Base-by-base conservation (phyloP, 1,140 invertebrate genomes). In the Schlechtendalia chinensis region DNA sequence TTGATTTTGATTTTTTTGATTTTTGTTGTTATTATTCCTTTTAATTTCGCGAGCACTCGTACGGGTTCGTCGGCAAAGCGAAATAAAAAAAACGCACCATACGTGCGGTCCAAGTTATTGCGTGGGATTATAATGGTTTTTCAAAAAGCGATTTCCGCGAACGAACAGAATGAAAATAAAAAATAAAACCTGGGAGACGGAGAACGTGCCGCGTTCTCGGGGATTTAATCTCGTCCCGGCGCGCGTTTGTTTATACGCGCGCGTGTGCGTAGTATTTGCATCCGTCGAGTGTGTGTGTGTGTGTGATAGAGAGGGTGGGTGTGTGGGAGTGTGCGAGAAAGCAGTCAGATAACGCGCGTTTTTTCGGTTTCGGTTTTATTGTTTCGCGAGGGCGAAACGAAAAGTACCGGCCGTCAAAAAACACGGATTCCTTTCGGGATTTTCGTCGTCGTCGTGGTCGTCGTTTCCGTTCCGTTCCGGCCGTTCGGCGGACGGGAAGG, bases 81-180 rank as follows among this genome's bases (percentile, higher is more conserved):
- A 29, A 14, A 8, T 8, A 10, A 69, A 69, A 69, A 69, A 69
- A 69, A 24, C 22, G 24, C 14, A 22, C 19, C n/a, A 61, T 61
- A 63, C 75, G 58, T 63, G 74, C 54, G 74, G 75, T 61, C 56
- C 75, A 29, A 61, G 54, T 61, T 79, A 79, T 79, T 79, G 75
- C 54, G 4, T 27, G 1, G 75, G 75, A 61, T 79, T 79, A 77
- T 77, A 59, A 77, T 77, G 72, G 72, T 79, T 47, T n/a, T 63
- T 61, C 39, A 61, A 79, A 79, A 75, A 79, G 47, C 75, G 54
- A 61, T 79, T 79, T 59, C 39, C 58, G 58, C 2, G 22, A n/a
- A 29, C 39, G 11, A 16, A 61, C 24, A 61, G 22, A n/a, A 29
- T 22, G 11, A 16, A 61, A 45, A 61, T 45, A 58, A 45, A 47